Conservation (phyloP, 2,113 vertebrate genomes). For the Callipepla californica region DNA sequence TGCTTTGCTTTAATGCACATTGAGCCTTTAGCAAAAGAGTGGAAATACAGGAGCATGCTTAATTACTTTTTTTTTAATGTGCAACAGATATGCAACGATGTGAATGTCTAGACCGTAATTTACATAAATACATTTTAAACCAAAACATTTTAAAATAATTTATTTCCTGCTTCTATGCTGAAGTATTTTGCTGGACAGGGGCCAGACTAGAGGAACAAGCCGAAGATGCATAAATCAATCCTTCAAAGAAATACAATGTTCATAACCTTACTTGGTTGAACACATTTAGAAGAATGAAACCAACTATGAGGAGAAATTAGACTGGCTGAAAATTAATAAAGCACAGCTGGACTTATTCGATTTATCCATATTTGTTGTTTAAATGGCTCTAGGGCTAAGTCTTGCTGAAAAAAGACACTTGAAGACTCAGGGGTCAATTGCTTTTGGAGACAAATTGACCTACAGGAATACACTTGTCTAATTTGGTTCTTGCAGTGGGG, state of each 20-base stretch:
- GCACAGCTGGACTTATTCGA: conserved; percentile 71
- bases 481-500: conserved; percentile 58
- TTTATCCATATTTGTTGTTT: conserved; percentile 68
- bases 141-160: conserved; percentile 36
- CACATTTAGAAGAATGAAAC: conserved; percentile 63
- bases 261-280: conserved; percentile 23
- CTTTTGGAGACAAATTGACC: conserved; percentile 69
- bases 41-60: neutral
- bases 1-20: neutral
- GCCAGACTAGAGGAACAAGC: neutral
- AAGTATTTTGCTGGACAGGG: conserved; percentile 44
- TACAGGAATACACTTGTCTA: conserved; percentile 57
- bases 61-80: conserved; percentile 31
- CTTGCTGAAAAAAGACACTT: conserved; percentile 64
- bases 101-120: conserved; percentile 27
- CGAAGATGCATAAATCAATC: conserved; percentile 37
- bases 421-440: conserved; percentile 66
- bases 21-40: neutral
- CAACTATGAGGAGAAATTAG: conserved; percentile 65
- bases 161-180: conserved; percentile 4
- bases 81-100: neutral
- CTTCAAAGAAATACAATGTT: conserved; percentile 34
- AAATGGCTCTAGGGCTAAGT: conserved; percentile 69
- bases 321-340: conserved; percentile 71
- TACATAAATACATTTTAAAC: conserved; percentile 46